Conservation (phyloP, 2,888 invertebrate genomes). For the Aplocera efformata region DNA sequence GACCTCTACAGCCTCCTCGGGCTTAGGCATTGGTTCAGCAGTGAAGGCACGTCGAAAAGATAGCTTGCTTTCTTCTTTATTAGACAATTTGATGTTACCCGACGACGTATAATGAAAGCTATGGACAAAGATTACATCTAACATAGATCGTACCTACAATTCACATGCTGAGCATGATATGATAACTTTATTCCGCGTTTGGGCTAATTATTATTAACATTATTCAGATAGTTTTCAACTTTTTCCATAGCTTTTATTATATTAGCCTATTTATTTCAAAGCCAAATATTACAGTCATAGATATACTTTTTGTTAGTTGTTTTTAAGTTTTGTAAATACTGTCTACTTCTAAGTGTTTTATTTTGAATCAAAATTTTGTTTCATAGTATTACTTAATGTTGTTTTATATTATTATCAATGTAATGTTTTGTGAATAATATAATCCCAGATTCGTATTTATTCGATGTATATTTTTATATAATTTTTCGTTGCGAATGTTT, state of each 20-base stretch:
- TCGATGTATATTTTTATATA: slow-evolving; percentile 69
- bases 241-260: slow-evolving; percentile 74
- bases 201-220: not conserved
- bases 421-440: slow-evolving; percentile 53
- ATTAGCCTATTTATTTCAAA: slow-evolving; percentile 78
- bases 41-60: slow-evolving; percentile 72
- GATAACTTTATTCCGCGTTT: slow-evolving; percentile 8
- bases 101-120: slow-evolving; percentile 77
- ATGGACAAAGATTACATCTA: slow-evolving; percentile 49
- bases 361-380: slow-evolving; percentile 62
- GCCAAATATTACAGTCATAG: slow-evolving; percentile 81
- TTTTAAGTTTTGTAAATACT: slow-evolving; percentile 75
- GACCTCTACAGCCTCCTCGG: slow-evolving; percentile 72
- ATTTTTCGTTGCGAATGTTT: slow-evolving; percentile 61
- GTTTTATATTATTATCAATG: slow-evolving; percentile 67
- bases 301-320: slow-evolving; percentile 66
- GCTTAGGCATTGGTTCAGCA: slow-evolving; percentile 73
- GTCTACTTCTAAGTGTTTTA: slow-evolving; percentile 67
- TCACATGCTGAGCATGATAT: slow-evolving; percentile 19
- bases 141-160: slow-evolving; percentile 25
- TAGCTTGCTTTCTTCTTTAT: slow-evolving; percentile 50
- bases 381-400: slow-evolving; percentile 67
- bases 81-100: slow-evolving; percentile 77
- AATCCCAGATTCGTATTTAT: slow-evolving; percentile 67
- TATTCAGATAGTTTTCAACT: slow-evolving; percentile 1